A percentile compares a stretch with the other conserved stretches of the same genome.
These are phyloP conservation scores for Stenodema calcarata DNA, from an alignment of 2,888 invertebrate species.

Conservation along the genomic window DNA sequence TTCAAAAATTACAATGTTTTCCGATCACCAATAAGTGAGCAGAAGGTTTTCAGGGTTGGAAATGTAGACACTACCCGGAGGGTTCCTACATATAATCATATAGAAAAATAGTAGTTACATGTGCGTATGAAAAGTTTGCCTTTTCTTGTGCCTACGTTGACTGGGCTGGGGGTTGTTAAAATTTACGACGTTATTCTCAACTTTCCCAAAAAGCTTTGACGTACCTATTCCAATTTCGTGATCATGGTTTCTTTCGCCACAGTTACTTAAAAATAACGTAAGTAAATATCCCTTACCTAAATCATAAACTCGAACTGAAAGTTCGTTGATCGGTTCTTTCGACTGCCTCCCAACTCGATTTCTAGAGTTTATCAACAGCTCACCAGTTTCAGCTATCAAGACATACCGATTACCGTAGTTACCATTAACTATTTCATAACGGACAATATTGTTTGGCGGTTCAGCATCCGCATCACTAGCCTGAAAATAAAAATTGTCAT, in stretches of 20 bases:
- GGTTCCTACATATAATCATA: too few species aligned
- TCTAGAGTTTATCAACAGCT: slow-evolving; percentile 52
- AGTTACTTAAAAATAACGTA: not conserved
- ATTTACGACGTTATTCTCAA: too few species aligned
- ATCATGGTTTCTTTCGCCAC: not conserved
- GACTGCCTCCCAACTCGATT: slow-evolving; percentile 51
- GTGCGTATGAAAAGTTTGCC: too few species aligned
- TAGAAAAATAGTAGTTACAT: too few species aligned
- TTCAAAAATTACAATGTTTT: too few species aligned
- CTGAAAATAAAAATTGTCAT: slow-evolving; percentile 59
- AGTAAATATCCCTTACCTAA: slow-evolving; percentile 64
- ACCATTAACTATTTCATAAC: slow-evolving; percentile 81
- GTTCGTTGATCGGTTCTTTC: slow-evolving; percentile 60
- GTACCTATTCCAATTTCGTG: too few species aligned
- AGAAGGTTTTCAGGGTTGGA: too few species aligned
- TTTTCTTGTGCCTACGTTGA: too few species aligned
- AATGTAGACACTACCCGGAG: too few species aligned
- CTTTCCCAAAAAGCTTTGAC: too few species aligned
- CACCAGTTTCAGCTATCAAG: slow-evolving; percentile 72
- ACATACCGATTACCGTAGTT: slow-evolving; percentile 78
- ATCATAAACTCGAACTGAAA: slow-evolving; percentile 82
- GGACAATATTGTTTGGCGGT: slow-evolving; percentile 82
- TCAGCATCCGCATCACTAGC: slow-evolving; percentile 85
- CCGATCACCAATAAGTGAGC: too few species aligned
- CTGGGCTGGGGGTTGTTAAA: too few species aligned